Evolutionary conservation across 2,113 vertebrate species (phyloP).

Genomic region (zebrafish (Danio rerio)): DNA sequence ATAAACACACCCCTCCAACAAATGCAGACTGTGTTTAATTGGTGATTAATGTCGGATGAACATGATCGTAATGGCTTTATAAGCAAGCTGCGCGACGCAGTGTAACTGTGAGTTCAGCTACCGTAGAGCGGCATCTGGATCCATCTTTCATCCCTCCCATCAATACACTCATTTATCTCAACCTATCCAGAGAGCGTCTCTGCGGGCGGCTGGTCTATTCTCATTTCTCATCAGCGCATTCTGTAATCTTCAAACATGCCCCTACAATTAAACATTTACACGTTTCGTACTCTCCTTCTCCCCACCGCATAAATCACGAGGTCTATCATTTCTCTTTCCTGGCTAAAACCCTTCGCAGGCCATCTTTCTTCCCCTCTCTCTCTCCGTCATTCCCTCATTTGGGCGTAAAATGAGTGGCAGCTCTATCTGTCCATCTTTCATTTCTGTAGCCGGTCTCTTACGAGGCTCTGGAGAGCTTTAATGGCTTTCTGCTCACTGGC

Average conservation of each 20-base stretch:
- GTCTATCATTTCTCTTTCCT: neutral
- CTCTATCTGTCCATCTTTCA: constrained; percentile 27
- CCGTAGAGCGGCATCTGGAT: constrained; percentile 10
- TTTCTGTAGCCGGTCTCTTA: neutral
- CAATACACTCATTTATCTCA: constrained; percentile 34
- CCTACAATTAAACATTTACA: constrained; percentile 33
- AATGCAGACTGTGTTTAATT: constrained; percentile 65
- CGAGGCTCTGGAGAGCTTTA: constrained; percentile 51
- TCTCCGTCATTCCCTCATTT: neutral
- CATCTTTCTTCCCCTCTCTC: neutral
- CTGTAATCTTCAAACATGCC: constrained; percentile 32
- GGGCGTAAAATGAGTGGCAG: constrained; percentile 20
- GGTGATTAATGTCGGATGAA: constrained; percentile 67
- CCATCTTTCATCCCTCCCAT: constrained; percentile 40
- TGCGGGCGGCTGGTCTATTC: constrained; percentile 14
- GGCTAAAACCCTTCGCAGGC: neutral
- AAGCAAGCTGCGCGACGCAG: neutral
- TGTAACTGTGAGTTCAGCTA: constrained; percentile 19
- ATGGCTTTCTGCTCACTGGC: constrained; percentile 40
- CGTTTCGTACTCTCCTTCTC: constrained; percentile 7
- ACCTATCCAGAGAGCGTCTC: constrained; percentile 17
- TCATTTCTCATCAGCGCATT: constrained; percentile 34
- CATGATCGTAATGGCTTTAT: constrained; percentile 52
- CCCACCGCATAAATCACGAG: neutral
- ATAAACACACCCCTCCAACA: constrained; percentile 57